Conservation (phyloP, 37 sponge, comb jelly and placozoan genomes). For the Diacarnus erythraeanus region DNA sequence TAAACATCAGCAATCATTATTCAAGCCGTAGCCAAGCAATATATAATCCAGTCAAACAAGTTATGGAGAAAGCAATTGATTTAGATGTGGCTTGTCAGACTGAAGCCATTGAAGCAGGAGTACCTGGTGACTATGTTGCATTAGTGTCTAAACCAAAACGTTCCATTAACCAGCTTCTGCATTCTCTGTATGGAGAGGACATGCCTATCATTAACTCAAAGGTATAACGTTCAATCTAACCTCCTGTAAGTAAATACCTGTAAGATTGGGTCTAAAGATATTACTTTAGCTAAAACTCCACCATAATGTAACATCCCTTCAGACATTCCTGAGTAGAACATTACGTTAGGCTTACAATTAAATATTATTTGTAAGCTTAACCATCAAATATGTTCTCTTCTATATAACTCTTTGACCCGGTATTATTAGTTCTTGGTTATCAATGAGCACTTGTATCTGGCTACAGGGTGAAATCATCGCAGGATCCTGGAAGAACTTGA, state of each 20-base stretch:
- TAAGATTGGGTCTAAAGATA: too few species aligned
- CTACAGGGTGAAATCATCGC: not conserved
- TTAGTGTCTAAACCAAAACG: not conserved
- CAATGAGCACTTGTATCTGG: not conserved
- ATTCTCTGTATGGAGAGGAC: not conserved
- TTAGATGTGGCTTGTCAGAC: not conserved
- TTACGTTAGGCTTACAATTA: too few species aligned
- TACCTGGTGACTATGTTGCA: not conserved
- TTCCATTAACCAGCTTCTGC: not conserved
- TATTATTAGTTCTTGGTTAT: too few species aligned
- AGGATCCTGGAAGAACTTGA: not conserved
- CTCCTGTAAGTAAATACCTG: too few species aligned
- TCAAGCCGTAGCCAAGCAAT: not conserved
- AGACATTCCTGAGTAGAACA: too few species aligned
- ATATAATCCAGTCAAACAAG: not conserved
- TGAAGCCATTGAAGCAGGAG: not conserved
- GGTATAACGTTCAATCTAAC: too few species aligned
- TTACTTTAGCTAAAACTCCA: too few species aligned
- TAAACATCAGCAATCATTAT: not conserved
- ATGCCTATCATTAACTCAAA: not conserved
- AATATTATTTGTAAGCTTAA: too few species aligned
- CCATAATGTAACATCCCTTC: too few species aligned
- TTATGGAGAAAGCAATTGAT: not conserved
- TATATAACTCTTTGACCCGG: too few species aligned
- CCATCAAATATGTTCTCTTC: too few species aligned